A percentile compares a stretch with the other conserved stretches of the same genome.
Evolutionary conservation across 1,140 invertebrate species (phyloP).

Genomic region (Cydia pomonella): DNA sequence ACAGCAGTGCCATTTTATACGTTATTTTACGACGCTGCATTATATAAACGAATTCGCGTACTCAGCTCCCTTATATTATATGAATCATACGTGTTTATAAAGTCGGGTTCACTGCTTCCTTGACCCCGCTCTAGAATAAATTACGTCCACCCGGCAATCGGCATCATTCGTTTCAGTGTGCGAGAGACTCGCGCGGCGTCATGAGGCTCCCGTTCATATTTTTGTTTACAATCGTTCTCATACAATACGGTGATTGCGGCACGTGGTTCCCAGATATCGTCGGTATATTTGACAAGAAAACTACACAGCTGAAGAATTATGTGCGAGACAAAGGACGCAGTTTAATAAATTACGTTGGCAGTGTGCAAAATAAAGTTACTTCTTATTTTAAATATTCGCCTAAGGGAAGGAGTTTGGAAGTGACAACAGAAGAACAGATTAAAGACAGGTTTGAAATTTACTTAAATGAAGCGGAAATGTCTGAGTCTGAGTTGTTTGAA

Average conservation of each 20-base stretch:
- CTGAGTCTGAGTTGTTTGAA: constrained; percentile 60
- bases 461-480: constrained; percentile 49
- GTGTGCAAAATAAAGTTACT: constrained; percentile 57
- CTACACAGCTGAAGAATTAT: constrained; percentile 59
- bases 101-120: constrained; percentile 4
- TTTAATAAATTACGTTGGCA: constrained; percentile 60
- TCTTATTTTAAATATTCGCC: constrained; percentile 50
- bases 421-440: constrained; percentile 38
- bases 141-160: background rate
- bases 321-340: constrained; percentile 63
- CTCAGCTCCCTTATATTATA: constrained; percentile 3
- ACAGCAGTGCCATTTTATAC: background rate
- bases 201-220: constrained; percentile 9
- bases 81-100: constrained; percentile 18
- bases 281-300: constrained; percentile 57
- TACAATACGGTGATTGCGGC: constrained; percentile 52
- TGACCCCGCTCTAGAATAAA: constrained; percentile 20
- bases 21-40: background rate
- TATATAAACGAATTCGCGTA: background rate
- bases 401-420: constrained; percentile 26
- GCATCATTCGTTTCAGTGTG: background rate
- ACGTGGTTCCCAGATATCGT: constrained; percentile 57
- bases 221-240: constrained; percentile 34
- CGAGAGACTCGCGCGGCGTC: background rate
- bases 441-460: constrained; percentile 57